phyloP scores from a whole-genome alignment of 2,797 vertebrate genomes.

The Lutra lutra region DNA sequence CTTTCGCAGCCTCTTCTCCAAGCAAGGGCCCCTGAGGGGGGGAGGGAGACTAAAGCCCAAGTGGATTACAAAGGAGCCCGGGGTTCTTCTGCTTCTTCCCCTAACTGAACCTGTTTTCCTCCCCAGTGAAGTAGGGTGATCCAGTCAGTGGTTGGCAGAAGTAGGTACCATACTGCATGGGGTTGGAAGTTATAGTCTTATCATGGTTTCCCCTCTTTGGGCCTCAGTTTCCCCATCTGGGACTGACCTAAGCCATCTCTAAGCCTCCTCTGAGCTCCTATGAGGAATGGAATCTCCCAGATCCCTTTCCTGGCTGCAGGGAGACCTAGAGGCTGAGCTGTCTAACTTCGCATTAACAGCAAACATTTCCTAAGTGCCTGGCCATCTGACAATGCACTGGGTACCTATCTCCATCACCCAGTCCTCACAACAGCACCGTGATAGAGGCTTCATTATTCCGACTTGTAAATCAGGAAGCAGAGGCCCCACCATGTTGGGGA shows the following conservation, averaged over 20 bases:
- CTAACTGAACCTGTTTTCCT: background rate
- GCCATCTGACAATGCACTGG: background rate
- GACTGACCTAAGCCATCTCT: background rate
- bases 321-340: background rate
- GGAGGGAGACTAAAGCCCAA: background rate
- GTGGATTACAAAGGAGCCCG: background rate
- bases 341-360: background rate
- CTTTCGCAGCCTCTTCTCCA: background rate
- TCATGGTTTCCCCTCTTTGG: background rate
- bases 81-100: background rate
- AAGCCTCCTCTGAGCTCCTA: background rate
- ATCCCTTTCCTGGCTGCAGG: background rate
- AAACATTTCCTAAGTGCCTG: background rate
- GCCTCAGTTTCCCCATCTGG: conserved; percentile 74
- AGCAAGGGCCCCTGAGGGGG: background rate
- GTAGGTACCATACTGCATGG: background rate
- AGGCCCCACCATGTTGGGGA: background rate
- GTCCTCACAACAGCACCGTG: conserved; percentile 43
- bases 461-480: background rate
- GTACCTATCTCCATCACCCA: background rate
- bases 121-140: background rate
- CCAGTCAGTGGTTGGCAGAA: background rate
- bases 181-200: background rate
- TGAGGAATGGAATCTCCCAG: background rate
- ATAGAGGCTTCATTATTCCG: conserved; percentile 27